Conservation (phyloP, 1,140 invertebrate genomes). For the Choristoneura fumiferana region DNA sequence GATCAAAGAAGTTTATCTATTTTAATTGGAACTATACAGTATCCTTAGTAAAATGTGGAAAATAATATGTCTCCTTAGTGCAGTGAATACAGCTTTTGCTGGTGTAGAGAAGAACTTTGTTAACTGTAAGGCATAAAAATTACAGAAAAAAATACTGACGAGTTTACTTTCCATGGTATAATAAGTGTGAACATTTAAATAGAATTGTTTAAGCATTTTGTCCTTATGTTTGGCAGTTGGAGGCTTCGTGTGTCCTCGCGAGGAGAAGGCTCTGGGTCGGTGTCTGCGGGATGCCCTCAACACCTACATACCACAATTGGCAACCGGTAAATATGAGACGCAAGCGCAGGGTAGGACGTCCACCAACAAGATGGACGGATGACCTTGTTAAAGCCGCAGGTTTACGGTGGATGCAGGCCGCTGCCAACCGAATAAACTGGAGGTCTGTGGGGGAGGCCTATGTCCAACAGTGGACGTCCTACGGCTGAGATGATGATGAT, state of each 20-base stretch:
- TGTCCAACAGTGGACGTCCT: too few species aligned
- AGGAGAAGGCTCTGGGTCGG: conserved; percentile 55
- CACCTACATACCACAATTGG: conserved; percentile 67
- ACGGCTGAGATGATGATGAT: too few species aligned
- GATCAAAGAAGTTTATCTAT: background rate
- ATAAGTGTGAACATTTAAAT: conserved; percentile 1
- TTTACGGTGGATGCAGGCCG: too few species aligned
- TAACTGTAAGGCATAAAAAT: conserved; percentile 49
- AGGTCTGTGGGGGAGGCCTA: too few species aligned
- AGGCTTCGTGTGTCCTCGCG: conserved; percentile 59
- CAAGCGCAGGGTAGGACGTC: too few species aligned
- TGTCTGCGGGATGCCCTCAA: conserved; percentile 69
- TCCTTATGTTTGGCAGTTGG: conserved; percentile 45
- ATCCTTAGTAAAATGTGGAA: conserved; percentile 34
- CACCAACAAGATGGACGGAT: too few species aligned
- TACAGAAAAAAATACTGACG: background rate
- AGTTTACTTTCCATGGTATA: background rate
- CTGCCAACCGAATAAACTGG: too few species aligned
- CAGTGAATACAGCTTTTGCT: conserved; percentile 26
- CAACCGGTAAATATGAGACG: conserved; percentile 50
- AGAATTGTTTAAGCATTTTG: too few species aligned
- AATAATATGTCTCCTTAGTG: conserved; percentile 23
- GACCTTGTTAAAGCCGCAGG: too few species aligned
- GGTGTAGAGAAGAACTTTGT: conserved; percentile 39
- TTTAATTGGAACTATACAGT: conserved; percentile 4